A percentile compares a stretch with the other conserved stretches of the same genome.
These are phyloP conservation scores for Thinocorus orbignyianus DNA, from an alignment of 2,113 vertebrate genomes.

Conservation along the genomic window DNA sequence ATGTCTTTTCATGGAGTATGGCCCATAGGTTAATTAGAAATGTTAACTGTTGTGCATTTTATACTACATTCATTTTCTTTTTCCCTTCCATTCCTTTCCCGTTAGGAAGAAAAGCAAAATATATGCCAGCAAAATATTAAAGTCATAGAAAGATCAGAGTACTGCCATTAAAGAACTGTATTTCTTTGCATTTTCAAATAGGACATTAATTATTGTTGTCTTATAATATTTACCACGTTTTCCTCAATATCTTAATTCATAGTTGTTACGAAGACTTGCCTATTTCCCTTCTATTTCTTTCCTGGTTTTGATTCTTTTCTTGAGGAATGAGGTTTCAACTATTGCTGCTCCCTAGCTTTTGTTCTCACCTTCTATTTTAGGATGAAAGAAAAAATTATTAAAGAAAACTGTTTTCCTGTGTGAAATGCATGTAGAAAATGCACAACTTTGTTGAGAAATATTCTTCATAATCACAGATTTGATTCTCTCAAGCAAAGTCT, in stretches of 20 bases:
- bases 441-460: background rate
- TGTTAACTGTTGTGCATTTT: background rate
- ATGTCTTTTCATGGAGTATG: background rate
- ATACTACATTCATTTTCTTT: background rate
- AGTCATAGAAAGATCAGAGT: background rate
- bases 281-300: background rate
- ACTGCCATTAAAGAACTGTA: background rate
- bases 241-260: background rate
- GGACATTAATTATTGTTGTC: rapidly evolving
- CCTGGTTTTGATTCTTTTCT: background rate
- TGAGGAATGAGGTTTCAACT: background rate
- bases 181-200: background rate
- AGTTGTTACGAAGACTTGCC: background rate
- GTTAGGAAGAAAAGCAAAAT: background rate
- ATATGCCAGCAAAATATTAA: background rate
- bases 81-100: background rate
- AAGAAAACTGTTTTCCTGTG: background rate
- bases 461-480: background rate
- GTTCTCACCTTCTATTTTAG: background rate
- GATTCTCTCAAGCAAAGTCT: background rate
- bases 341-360: background rate
- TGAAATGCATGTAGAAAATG: background rate
- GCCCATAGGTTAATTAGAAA: background rate
- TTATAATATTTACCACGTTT: background rate
- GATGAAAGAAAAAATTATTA: background rate